Base-by-base conservation (phyloP, 2,797 vertebrate species). In the Erithacus rubecula region DNA sequence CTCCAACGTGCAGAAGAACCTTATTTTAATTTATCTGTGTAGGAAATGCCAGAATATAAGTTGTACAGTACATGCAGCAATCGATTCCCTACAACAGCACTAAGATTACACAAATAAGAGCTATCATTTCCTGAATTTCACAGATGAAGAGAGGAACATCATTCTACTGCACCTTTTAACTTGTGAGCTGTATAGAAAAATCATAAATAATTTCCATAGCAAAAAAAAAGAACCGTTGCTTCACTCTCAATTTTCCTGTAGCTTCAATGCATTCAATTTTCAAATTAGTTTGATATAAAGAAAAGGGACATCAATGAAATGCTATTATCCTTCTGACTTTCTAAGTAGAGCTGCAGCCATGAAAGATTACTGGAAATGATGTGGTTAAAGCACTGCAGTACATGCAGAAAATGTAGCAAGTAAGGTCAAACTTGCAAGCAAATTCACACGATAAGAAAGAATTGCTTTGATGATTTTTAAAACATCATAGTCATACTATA, bases 381-480 rank as follows among this genome's bases (percentile, higher is more conserved):
- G 72, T 79, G 62, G 78, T 83, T 88, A 91, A 86, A 92, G 80
- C 39, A 47, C 32, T 68, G 92, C 69, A 78, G 64, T 44, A 44
- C 51, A 12, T 32, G 62, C 30, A 75, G 39, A 52, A 92, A 93
- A 94, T 29, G 76, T 12, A 91, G 79, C 52, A 58, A 92, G 75
- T 55, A 89, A 95, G 94, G 92, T 96, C 76, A 94, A 92, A 95
- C 92, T 92, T n/a, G 55, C 71, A 87, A 91, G 94, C 53, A 96
- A 95, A 95, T 75, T 89, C 87, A 83, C 53, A 90, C 0, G 87
- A 91, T 95, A 95, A 96, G 92, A 76, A 78, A 87, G 83, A 86
- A 88, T 26, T 93, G 84, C 95, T 96, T 95, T 95, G 91, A 93
- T 93, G 82, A 78, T 68, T 95, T 93, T 92, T 92, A 63, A 91